These are phyloP conservation scores for Ephydatia muelleri DNA, from an alignment of 37 sponge, comb jelly and placozoan species.

Conservation along the genomic window DNA sequence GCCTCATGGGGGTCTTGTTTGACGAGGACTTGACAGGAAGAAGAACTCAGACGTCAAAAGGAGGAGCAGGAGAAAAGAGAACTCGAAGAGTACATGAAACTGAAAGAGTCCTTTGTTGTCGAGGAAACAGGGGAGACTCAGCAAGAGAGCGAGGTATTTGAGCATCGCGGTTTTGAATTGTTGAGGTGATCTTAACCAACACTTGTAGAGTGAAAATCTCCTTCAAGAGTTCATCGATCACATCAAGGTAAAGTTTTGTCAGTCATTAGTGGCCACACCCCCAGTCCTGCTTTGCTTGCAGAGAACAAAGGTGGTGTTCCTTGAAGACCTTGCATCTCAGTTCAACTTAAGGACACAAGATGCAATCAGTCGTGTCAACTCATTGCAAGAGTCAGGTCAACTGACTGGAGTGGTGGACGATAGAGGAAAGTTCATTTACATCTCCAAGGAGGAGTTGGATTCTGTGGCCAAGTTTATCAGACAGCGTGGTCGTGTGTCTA, in stretches of 20 bases:
- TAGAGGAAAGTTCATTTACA: conserved; percentile 94
- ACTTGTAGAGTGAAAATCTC: not conserved
- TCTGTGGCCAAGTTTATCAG: conserved; percentile 84
- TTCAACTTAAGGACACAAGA: conserved; percentile 86
- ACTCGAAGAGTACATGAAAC: conserved; percentile 78
- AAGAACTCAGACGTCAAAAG: conserved; percentile 62
- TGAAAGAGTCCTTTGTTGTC: conserved; percentile 80
- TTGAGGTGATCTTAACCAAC: not conserved
- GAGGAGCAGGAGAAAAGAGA: conserved; percentile 80
- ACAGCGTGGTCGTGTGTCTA: conserved; percentile 90
- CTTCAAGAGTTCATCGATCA: conserved; percentile 76
- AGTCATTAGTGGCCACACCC: no score
- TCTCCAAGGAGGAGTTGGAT: conserved; percentile 82
- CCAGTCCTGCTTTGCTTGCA: conserved; percentile 19
- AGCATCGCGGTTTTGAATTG: not conserved
- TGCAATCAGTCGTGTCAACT: conserved; percentile 66
- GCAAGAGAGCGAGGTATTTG: conserved; percentile 48
- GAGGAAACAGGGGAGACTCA: conserved; percentile 81
- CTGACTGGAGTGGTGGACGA: conserved; percentile 93
- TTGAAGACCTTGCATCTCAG: conserved; percentile 89
- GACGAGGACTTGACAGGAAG: conserved; percentile 46
- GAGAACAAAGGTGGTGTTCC: conserved; percentile 76
- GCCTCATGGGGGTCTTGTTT: not conserved
- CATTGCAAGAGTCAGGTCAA: conserved; percentile 54
- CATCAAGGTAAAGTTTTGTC: conserved; percentile 74